Base-by-base conservation (phyloP, 2,888 invertebrate genomes). In the Cylloceria caligata region DNA sequence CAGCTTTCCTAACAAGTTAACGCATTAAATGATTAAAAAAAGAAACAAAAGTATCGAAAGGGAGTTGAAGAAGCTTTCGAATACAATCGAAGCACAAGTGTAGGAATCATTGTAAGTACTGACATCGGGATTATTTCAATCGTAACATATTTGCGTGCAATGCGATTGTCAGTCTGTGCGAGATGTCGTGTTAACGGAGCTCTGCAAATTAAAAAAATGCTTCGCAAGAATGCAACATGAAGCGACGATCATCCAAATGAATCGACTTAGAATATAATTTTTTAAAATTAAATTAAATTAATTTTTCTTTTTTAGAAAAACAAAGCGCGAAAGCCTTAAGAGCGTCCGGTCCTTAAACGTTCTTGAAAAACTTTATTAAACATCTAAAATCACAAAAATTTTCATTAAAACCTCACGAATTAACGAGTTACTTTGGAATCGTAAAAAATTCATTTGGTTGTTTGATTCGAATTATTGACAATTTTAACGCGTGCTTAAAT, bases 381-480 rank as follows among this genome's bases (percentile, higher is more conserved):
- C 13, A 65, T 39, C n/a, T 55, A 21, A 55, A 21, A 67, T 57
- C 34, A 67, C 45, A 45, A 45, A 45, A n/a, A 21, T 27, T 57
- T 36, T n/a, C 45, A 67, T 24, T 42, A 36, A 39, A 67, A 47
- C 24, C 42, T 68, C 55, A 55, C 55, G 30, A 42, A 36, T 55
- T 52, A 30, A 30, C n/a, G 55, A 57, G 30, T 47, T 34, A 27
- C 52, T 55, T 55, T 55, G 55, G 16, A 69, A 49, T 67, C 42
- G 74, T 55, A 16, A 16, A 34, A 65, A 55, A 27, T 52, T 24
- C 39, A 73, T 57, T 67, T 42, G 19, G 55, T 45, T 39, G 42
- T 75, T 67, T 60, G 60, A 62, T 76, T 60, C 60, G 68, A 68
- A 68, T 19, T 47, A 68, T 76, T 68, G 68, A 60, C 68, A 24